Conservation (phyloP, 2,888 invertebrate genomes). For the Cynaeus angustus region DNA sequence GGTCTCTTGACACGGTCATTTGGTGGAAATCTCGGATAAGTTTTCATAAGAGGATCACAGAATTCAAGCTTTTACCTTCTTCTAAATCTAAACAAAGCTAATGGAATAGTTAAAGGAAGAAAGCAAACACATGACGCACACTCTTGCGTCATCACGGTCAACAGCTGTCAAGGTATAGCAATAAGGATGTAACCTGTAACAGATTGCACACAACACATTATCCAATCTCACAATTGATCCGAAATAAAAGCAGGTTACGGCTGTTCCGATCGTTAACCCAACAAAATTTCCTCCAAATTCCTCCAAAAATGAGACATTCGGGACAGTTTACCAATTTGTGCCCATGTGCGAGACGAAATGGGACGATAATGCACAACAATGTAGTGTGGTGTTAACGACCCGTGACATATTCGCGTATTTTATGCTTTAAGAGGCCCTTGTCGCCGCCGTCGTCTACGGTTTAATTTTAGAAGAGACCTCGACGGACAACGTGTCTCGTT, state of each 20-base stretch:
- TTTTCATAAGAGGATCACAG: neutral
- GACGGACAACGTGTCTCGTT: constrained; percentile 13
- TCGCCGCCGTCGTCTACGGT: constrained; percentile 8
- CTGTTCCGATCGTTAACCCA: constrained; percentile 18
- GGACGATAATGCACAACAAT: constrained; percentile 12
- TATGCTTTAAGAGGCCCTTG: constrained; percentile 19
- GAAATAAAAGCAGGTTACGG: constrained; percentile 32
- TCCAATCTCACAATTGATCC: constrained; percentile 23
- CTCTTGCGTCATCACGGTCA: constrained; percentile 42
- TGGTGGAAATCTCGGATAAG: neutral
- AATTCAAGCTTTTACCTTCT: neutral
- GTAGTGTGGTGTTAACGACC: constrained; percentile 26
- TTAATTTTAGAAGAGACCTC: constrained; percentile 23
- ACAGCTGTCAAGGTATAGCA: constrained; percentile 41
- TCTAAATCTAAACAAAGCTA: constrained; percentile 21
- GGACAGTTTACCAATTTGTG: neutral
- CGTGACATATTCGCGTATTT: constrained; percentile 30
- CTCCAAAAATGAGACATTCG: constrained; percentile 9
- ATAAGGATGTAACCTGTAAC: constrained; percentile 43
- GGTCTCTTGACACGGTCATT: neutral
- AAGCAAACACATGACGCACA: constrained; percentile 42
- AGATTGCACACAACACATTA: constrained; percentile 22
- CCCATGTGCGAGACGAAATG: constrained; percentile 6
- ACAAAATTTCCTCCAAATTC: constrained; percentile 9
- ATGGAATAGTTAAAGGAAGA: constrained; percentile 33